Evolutionary conservation across 2,113 vertebrate genomes (phyloP), one percentile per base, ranked within the genome.

Genomic region (Rhagologus leucostigma): DNA sequence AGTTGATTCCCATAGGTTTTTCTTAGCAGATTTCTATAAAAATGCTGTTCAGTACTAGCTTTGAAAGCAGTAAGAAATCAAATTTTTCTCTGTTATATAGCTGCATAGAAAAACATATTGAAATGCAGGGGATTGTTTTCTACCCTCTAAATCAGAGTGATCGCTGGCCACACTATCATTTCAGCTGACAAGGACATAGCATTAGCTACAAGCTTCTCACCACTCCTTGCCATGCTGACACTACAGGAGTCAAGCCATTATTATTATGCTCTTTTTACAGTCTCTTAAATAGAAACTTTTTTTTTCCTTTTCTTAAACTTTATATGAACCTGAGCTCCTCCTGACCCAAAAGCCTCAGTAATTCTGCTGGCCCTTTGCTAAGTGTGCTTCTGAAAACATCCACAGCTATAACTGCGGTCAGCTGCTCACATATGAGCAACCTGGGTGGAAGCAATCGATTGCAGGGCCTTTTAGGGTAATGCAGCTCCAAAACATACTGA

Each of bases 121-220:
- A 93, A 90, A 96, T 92, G 76, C 63, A 92, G 52, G 13, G 52
- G 52, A 92, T 41, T 75, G 68, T 93, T 82, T 95, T 84, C 73
- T 47, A 75, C 65, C 56, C 73, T 71, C 62, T 94, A 96, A 93
- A 94, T 96, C 92, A 90, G n/a, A 57, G 60, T 1, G 3, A 67
- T 78, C 1, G 1, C 2, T 3, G 82, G 64, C 41, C 68, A 70
- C 71, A 49, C 71, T 74, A 90, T 29, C 24, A 5, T 81, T 93
- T 69, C 24, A 53, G 64, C 62, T 90, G 88, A 94, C 90, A 94
- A 93, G 76, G 82, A 76, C 79, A 65, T 2, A 85, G 81, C 62
- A 65, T 94, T 74, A 96, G 71, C 83, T 92, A 86, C 23, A 77
- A 39, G 49, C 76, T 90, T 75, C 73, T 96, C 67, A 44, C 35